Conservation (phyloP, 2,888 invertebrate species). For the Temnothorax rugatulus region DNA sequence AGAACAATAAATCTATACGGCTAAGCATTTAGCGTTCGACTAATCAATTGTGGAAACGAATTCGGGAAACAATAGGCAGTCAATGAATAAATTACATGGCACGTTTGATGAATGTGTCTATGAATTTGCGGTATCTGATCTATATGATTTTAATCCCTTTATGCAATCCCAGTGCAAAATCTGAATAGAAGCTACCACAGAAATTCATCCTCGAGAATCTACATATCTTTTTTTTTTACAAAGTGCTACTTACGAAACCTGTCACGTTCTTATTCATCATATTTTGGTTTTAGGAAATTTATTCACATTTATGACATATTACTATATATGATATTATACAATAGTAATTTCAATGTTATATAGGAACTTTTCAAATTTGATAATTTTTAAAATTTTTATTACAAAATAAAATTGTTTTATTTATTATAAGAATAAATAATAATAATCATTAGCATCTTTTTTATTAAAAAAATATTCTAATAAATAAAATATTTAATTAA, state of each 20-base stretch:
- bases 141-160: conserved; percentile 22
- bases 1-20: conserved; percentile 56
- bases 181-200: not conserved
- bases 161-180: not conserved
- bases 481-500: not conserved
- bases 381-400: not conserved
- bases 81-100: conserved; percentile 65
- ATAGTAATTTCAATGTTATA: not conserved
- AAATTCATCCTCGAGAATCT: not conserved
- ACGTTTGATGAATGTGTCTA: conserved; percentile 49
- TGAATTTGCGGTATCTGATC: conserved; percentile 25
- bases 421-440: not conserved
- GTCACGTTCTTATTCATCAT: not conserved
- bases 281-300: not conserved
- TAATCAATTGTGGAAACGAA: conserved; percentile 68
- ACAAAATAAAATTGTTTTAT: not conserved
- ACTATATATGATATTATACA: not conserved
- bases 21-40: conserved; percentile 56
- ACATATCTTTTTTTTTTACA: not conserved
- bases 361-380: not conserved
- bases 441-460: not conserved
- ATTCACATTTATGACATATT: not conserved
- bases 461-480: not conserved
- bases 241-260: not conserved
- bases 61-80: conserved; percentile 55